Evolutionary conservation across 2,797 vertebrate species (phyloP).

Genomic region (Eptatretus atami): DNA sequence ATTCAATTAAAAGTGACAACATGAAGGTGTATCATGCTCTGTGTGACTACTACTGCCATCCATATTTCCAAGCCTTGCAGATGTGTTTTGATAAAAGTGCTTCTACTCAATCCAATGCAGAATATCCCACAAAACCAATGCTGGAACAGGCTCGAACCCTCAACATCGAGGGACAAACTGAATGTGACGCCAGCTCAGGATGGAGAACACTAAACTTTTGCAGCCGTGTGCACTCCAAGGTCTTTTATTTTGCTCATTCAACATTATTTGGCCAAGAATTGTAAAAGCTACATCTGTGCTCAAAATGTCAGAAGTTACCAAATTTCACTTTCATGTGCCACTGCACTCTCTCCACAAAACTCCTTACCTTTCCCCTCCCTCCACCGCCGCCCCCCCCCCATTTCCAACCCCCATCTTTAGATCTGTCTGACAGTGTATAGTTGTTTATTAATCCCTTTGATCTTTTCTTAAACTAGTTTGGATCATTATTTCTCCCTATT

Average conservation of each 20-base stretch:
- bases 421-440: no score
- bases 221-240: constrained; percentile 78
- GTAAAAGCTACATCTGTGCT: neutral
- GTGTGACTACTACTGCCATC: no score
- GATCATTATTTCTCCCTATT: no score
- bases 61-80: no score
- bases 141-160: constrained; percentile 88
- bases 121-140: constrained; percentile 94
- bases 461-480: no score
- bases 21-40: no score
- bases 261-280: neutral
- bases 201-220: constrained; percentile 71
- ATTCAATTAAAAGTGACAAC: no score
- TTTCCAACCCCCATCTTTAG: neutral
- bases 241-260: constrained; percentile 13
- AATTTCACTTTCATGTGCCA: neutral
- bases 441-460: no score
- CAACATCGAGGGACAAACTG: constrained; percentile 77
- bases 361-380: neutral
- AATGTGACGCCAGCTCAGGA: constrained; percentile 98
- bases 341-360: neutral
- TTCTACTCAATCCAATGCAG: constrained; percentile 21
- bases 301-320: neutral
- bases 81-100: no score
- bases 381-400: no score